Percentiles rank a stretch among this genome's conserved stretches.
Evolutionary conservation across 2,888 invertebrate genomes (phyloP).

Genomic region (Hypomecis atomaria): DNA sequence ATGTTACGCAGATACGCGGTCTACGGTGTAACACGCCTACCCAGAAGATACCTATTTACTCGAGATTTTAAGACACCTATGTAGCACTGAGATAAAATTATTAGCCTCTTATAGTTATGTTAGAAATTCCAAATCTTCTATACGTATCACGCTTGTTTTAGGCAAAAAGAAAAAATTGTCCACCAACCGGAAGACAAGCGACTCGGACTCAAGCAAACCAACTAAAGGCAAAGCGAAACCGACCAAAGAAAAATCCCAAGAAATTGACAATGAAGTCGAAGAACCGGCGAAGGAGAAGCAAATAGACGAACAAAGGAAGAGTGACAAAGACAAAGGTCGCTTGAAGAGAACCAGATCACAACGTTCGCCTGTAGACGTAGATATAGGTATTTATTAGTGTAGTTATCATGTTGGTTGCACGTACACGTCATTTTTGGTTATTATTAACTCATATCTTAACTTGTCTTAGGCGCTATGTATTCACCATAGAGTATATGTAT

Average conservation of each 20-base stretch:
- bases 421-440: too few relatives aligned
- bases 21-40: too few relatives aligned
- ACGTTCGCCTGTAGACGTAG: conserved; percentile 69
- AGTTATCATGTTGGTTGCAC: neutral
- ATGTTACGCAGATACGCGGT: too few relatives aligned
- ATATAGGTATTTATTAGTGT: conserved; percentile 60
- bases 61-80: too few relatives aligned
- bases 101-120: too few relatives aligned
- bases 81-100: too few relatives aligned
- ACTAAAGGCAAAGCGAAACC: conserved; percentile 46
- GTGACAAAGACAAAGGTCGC: conserved; percentile 34
- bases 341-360: conserved; percentile 74
- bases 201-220: conserved; percentile 47
- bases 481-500: too few relatives aligned
- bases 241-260: conserved; percentile 42
- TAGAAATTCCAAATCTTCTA: too few relatives aligned
- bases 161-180: conserved; percentile 72
- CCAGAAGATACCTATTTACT: too few relatives aligned
- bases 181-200: conserved; percentile 48
- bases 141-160: conserved; percentile 36
- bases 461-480: too few relatives aligned
- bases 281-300: conserved; percentile 50
- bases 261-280: conserved; percentile 8
- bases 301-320: conserved; percentile 41
- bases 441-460: too few relatives aligned